Conservation (phyloP, 2,797 vertebrate species). For the Protosalanx chinensis region DNA sequence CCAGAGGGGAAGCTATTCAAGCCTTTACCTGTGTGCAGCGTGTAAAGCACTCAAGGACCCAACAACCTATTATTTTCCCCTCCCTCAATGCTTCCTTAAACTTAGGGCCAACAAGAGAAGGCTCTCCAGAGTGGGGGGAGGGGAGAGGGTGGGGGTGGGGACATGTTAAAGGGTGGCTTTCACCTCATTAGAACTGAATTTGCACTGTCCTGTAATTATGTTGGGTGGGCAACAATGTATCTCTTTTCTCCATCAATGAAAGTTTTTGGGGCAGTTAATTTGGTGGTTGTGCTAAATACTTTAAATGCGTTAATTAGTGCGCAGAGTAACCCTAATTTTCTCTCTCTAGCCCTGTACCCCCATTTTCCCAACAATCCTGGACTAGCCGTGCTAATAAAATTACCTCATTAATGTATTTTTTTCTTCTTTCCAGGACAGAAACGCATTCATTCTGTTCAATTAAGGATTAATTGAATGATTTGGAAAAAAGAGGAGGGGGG, state of each 20-base stretch:
- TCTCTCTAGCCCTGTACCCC: conserved; percentile 78
- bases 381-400: conserved; percentile 91
- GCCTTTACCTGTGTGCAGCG: conserved; percentile 90
- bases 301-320: conserved; percentile 93
- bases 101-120: conserved; percentile 80
- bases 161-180: conserved; percentile 87
- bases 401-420: conserved; percentile 93
- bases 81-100: conserved; percentile 85
- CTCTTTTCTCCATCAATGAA: conserved; percentile 78
- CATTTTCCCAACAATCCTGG: conserved; percentile 80
- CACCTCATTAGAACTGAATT: conserved; percentile 88
- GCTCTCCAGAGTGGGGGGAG: conserved; percentile 70
- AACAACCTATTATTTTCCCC: conserved; percentile 91
- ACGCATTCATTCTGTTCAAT: conserved; percentile 89
- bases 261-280: conserved; percentile 96
- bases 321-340: conserved; percentile 95
- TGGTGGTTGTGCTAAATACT: conserved; percentile 87
- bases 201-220: conserved; percentile 91
- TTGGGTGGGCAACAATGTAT: conserved; percentile 88
- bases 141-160: conserved; percentile 38
- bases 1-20: conserved; percentile 86
- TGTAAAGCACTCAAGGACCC: conserved; percentile 79
- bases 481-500: conserved; percentile 61
- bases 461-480: conserved; percentile 88
- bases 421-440: conserved; percentile 78